phyloP scores from a whole-genome alignment of 2,888 invertebrate species.

The Nudaria mundana region DNA sequence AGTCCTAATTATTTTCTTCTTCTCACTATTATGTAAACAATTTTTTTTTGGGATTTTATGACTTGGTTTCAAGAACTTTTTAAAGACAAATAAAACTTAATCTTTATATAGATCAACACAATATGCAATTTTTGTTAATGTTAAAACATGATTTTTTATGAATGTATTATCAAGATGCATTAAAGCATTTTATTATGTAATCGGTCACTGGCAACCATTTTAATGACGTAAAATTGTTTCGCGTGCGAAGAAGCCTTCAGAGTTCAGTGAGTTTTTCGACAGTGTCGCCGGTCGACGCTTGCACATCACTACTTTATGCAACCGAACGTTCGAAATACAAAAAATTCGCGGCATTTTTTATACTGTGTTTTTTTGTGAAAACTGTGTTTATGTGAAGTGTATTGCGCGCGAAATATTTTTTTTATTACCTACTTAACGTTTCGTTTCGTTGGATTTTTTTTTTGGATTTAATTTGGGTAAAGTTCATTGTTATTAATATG shows the following conservation, averaged over 20 bases:
- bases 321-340: conserved; percentile 12
- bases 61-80: too few relatives aligned
- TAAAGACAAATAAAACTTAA: too few relatives aligned
- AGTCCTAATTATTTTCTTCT: too few relatives aligned
- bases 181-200: conserved; percentile 23
- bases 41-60: too few relatives aligned
- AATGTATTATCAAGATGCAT: conserved; percentile 29
- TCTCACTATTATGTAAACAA: too few relatives aligned
- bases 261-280: conserved; percentile 12
- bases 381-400: conserved; percentile 5
- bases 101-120: too few relatives aligned
- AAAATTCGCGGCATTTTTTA: conserved; percentile 6
- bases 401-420: background rate
- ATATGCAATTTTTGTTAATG: background rate
- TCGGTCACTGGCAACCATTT: conserved; percentile 17
- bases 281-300: conserved; percentile 1
- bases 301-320: conserved; percentile 9
- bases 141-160: background rate
- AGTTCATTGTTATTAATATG: background rate
- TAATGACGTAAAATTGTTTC: conserved; percentile 31
- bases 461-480: conserved; percentile 3
- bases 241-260: conserved; percentile 44
- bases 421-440: background rate
- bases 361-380: background rate
- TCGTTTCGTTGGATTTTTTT: conserved; percentile 7